Evolutionary conservation across 2,888 invertebrate species (phyloP).

Genomic region (Nesidiocoris tenuis): DNA sequence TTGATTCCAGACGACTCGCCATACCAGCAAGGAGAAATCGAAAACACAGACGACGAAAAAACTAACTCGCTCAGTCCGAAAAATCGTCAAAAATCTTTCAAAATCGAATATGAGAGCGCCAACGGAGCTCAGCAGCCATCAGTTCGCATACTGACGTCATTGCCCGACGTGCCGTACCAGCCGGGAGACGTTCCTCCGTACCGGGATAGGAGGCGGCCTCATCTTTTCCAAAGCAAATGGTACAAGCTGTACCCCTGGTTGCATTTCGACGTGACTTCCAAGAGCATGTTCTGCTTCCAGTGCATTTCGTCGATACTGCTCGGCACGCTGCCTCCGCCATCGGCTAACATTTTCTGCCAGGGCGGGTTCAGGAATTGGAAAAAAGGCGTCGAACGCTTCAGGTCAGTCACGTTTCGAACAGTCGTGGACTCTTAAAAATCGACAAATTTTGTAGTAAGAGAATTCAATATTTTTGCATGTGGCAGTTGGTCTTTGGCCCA

Average conservation of each 20-base stretch:
- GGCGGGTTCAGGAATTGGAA: constrained; percentile 39
- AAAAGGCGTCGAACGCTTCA: constrained; percentile 36
- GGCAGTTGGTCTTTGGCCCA: too few relatives aligned
- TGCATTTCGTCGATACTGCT: constrained; percentile 19
- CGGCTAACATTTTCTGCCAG: constrained; percentile 17
- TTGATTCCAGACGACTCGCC: too few relatives aligned
- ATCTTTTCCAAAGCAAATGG: constrained; percentile 38
- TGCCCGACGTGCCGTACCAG: constrained; percentile 26
- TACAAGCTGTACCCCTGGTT: constrained; percentile 40
- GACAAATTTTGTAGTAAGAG: too few relatives aligned
- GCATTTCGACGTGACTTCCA: constrained; percentile 9
- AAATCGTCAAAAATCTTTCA: too few relatives aligned
- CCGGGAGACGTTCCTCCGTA: constrained; percentile 36
- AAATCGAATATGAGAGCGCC: too few relatives aligned
- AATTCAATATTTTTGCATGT: too few relatives aligned
- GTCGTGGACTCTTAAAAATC: too few relatives aligned
- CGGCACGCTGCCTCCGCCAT: not conserved
- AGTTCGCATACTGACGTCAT: not conserved
- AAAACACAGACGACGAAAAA: not conserved
- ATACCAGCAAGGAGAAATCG: not conserved
- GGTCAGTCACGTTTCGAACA: not conserved
- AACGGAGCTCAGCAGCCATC: not conserved
- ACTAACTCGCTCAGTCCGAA: not conserved
- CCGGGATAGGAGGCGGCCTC: constrained; percentile 26
- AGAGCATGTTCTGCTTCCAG: constrained; percentile 33